These are phyloP conservation scores for Esox niger DNA, from an alignment of 2,113 vertebrate species.

Conservation along the genomic window DNA sequence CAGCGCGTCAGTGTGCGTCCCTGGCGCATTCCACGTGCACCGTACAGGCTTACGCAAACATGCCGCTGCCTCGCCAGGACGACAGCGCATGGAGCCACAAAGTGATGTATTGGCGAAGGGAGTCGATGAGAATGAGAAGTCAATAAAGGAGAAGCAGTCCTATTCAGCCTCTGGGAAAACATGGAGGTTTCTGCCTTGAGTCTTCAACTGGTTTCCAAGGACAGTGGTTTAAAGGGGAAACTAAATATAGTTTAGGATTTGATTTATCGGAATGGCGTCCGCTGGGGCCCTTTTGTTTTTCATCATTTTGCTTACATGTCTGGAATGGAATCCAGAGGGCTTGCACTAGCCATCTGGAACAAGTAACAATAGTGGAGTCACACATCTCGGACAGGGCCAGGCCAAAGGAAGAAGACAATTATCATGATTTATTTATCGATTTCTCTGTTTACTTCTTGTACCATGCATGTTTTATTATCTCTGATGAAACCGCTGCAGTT, in stretches of 20 bases:
- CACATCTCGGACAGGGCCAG: slow-evolving; percentile 46
- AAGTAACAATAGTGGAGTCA: slow-evolving; percentile 24
- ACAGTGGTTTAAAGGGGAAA: slow-evolving; percentile 1
- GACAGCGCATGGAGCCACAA: not conserved
- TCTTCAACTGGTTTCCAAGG: slow-evolving; percentile 10
- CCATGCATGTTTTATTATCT: slow-evolving; percentile 32
- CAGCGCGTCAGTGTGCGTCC: no score
- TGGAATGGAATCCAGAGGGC: slow-evolving; percentile 10
- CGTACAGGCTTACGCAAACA: no score
- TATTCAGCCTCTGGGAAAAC: slow-evolving; percentile 9
- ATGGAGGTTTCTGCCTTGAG: slow-evolving; percentile 13
- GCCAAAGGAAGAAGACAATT: slow-evolving; percentile 41
- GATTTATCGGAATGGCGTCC: slow-evolving; percentile 13
- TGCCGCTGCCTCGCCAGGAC: not conserved
- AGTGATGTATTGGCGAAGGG: not conserved
- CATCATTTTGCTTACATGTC: slow-evolving; percentile 14
- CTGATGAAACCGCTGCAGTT: slow-evolving; percentile 34
- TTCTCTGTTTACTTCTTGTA: slow-evolving; percentile 11
- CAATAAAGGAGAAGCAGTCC: slow-evolving; percentile 5
- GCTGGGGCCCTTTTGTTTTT: slow-evolving; percentile 3
- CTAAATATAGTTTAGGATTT: not conserved
- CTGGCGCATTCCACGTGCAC: no score
- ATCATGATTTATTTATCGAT: slow-evolving; percentile 46
- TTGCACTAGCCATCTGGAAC: slow-evolving; percentile 47
- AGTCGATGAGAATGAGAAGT: slow-evolving; percentile 14